Base-by-base conservation (phyloP, 2,888 invertebrate species). In the Cephus sareptanus region DNA sequence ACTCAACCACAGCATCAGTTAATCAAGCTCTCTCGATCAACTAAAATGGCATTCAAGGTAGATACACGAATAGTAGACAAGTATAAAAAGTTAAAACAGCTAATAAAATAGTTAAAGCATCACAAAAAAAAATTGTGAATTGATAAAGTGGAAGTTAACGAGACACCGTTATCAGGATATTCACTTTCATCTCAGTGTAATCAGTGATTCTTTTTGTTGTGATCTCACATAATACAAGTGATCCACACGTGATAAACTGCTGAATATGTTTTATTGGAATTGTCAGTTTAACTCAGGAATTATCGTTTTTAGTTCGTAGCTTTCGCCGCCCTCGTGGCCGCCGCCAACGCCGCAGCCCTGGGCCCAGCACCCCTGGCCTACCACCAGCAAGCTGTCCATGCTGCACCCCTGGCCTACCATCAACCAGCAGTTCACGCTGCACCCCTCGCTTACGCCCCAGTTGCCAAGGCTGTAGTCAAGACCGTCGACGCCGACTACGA, bases 281-380 rank as follows among this genome's bases (percentile, higher is more conserved):
- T 37, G 3, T 13, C 13, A 37, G 37, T 37, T 37, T 37, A 37
- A 37, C 37, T 13, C 37, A 37, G 37, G 37, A 37, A 37, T 37
- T 37, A 37, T 37, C 37, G 13, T 13, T 37, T 37, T 35, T 35
- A 94, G 94, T 89, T 93, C 76, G 83, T 92, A 82, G 85, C 92
- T 70, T 78, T 92, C 92, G 74, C 92, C 90, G 13, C 90, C 88
- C 35, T 92, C 90, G 35, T 93, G 84, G 93, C 93, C 1, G 84
- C 90, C 40, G 93, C 93, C 33, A 93, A 93, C 79, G 93, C 93
- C 3, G 93, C 92, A 40, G 79, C 92, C 4, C 86, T 93, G 70
- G 90, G 91, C 11, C 92, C 92, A 37, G 92, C 82, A 33, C 34
- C 86, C 31, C 82, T 81, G 3, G 70, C 79, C 89, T 95, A 95